Conservation (phyloP, 2,797 vertebrate species). For the Argentina silus region DNA sequence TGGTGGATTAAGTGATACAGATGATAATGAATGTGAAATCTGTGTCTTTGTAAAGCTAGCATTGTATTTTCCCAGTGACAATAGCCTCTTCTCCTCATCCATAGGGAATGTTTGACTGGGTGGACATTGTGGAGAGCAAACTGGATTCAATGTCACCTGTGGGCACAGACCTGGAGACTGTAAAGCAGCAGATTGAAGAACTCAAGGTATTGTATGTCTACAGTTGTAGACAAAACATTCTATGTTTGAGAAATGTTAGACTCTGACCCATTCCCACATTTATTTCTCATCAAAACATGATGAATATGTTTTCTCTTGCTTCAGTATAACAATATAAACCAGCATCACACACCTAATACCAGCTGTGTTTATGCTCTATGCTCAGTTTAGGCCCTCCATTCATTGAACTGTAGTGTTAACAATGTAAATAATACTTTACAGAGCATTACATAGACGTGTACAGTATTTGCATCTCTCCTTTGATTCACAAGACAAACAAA, state of each 20-base stretch:
- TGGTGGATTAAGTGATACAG: constrained; percentile 10
- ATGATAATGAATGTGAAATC: constrained; percentile 48
- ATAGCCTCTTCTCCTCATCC: constrained; percentile 45
- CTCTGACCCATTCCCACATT: no score
- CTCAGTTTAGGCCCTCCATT: constrained; percentile 24
- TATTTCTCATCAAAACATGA: not conserved
- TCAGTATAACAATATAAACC: not conserved
- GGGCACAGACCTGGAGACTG: constrained; percentile 96
- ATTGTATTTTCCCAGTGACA: constrained; percentile 59
- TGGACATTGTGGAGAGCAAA: constrained; percentile 94
- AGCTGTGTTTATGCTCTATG: constrained; percentile 60
- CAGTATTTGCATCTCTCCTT: constrained; percentile 23
- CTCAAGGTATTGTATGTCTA: constrained; percentile 85
- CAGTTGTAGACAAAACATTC: not conserved
- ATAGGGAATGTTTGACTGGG: constrained; percentile 97
- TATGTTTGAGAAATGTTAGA: not conserved
- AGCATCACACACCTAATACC: constrained; percentile 30
- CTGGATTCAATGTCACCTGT: constrained; percentile 94
- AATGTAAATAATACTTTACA: constrained; percentile 1
- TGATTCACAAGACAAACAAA: constrained; percentile 43
- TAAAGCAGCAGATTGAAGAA: constrained; percentile 97
- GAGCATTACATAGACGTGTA: constrained; percentile 5
- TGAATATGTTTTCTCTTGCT: constrained; percentile 1
- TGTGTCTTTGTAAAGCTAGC: constrained; percentile 38
- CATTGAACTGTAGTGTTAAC: constrained; percentile 23